Evolutionary conservation across 2,797 vertebrate genomes (phyloP).

Genomic region (Sebastolobus altivelis): DNA sequence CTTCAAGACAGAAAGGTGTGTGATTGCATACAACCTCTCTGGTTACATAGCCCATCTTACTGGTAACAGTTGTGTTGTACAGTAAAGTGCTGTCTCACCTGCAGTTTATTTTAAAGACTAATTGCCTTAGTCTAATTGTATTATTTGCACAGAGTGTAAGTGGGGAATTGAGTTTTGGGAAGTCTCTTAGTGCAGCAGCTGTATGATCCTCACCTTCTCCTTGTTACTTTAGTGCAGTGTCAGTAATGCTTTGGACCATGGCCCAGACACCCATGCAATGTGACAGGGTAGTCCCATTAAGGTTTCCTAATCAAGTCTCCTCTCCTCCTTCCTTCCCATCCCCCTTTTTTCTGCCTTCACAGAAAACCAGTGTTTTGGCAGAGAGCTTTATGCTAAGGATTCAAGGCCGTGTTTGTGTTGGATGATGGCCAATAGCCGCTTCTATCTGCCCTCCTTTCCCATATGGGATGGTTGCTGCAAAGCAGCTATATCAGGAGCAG

Average conservation of each 20-base stretch:
- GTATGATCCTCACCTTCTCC: slow-evolving; percentile 71
- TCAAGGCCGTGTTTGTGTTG: slow-evolving; percentile 78
- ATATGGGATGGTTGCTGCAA: slow-evolving; percentile 66
- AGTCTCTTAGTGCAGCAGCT: slow-evolving; percentile 60
- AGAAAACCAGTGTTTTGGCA: slow-evolving; percentile 74
- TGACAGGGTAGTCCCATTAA: slow-evolving; percentile 80
- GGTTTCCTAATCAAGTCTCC: slow-evolving; percentile 81
- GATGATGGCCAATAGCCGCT: slow-evolving; percentile 68
- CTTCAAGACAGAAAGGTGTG: slow-evolving; percentile 9
- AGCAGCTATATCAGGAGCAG: slow-evolving; percentile 59
- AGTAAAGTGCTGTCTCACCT: slow-evolving; percentile 44
- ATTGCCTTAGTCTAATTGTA: slow-evolving; percentile 49
- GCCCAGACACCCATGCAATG: slow-evolving; percentile 75
- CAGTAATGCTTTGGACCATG: slow-evolving; percentile 76
- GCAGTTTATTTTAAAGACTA: slow-evolving; percentile 55
- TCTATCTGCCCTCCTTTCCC: slow-evolving; percentile 67
- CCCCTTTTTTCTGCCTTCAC: slow-evolving; percentile 64
- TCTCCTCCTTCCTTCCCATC: slow-evolving; percentile 60
- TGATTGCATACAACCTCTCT: slow-evolving; percentile 25
- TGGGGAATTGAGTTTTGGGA: slow-evolving; percentile 61
- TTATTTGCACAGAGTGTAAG: slow-evolving; percentile 49
- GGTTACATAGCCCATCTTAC: slow-evolving; percentile 12
- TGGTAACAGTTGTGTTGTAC: slow-evolving; percentile 11
- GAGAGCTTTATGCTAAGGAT: slow-evolving; percentile 74
- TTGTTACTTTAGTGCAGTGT: slow-evolving; percentile 77